Conservation (phyloP, 1,140 invertebrate species). For the Drosophila sulfurigaster region DNA sequence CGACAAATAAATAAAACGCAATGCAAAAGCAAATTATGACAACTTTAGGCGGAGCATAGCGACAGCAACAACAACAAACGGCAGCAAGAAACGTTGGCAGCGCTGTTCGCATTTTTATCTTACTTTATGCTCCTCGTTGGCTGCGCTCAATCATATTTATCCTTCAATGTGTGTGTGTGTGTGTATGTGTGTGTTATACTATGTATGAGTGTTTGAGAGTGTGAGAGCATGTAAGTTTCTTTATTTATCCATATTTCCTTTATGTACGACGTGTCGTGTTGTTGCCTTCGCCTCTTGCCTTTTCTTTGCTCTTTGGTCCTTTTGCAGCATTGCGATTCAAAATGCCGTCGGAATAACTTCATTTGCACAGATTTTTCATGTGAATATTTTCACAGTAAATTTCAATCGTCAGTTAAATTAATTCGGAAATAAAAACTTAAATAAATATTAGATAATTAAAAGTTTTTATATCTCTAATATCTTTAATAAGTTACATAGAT, state of each 20-base stretch:
- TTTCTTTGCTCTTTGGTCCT: slow-evolving; percentile 49
- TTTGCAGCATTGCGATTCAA: slow-evolving; percentile 35
- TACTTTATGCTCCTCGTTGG: slow-evolving; percentile 55
- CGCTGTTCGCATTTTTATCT: slow-evolving; percentile 39
- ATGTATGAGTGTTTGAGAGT: neutral
- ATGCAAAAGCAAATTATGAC: slow-evolving; percentile 82
- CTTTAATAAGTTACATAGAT: too few relatives aligned
- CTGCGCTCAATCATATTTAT: slow-evolving; percentile 75
- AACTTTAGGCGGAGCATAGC: slow-evolving; percentile 83
- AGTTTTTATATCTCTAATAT: too few relatives aligned
- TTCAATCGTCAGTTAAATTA: neutral
- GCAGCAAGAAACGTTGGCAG: slow-evolving; percentile 36
- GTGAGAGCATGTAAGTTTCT: slow-evolving; percentile 33
- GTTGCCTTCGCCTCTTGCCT: slow-evolving; percentile 20
- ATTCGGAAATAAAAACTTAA: neutral
- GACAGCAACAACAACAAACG: neutral
- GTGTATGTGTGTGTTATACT: slow-evolving; percentile 5
- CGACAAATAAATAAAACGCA: slow-evolving; percentile 79
- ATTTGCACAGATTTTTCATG: slow-evolving; percentile 4
- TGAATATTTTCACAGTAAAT: neutral
- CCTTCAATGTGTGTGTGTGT: slow-evolving; percentile 32
- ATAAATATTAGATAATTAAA: too few relatives aligned
- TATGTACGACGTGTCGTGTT: slow-evolving; percentile 28
- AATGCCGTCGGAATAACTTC: slow-evolving; percentile 62
- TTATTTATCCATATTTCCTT: slow-evolving; percentile 76